A percentile compares a stretch with the other conserved stretches of the same genome.
phyloP scores from a whole-genome alignment of 2,113 vertebrate genomes.

The Tonatia bakeri region DNA sequence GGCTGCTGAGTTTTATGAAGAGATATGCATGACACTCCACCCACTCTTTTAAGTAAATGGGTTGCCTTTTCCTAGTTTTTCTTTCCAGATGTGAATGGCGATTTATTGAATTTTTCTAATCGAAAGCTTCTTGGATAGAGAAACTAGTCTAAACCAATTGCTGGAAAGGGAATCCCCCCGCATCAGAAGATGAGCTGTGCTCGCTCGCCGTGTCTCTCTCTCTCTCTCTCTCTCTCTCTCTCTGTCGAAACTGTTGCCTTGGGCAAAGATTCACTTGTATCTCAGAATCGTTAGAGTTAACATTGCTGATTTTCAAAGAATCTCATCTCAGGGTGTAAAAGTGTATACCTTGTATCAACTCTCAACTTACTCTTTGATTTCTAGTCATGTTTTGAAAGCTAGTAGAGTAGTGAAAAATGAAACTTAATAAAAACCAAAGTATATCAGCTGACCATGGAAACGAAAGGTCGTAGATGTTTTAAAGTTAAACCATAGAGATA shows the following conservation, averaged over 20 bases:
- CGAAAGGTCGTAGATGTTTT: slow-evolving; percentile 30
- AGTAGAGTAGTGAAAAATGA: slow-evolving; percentile 10
- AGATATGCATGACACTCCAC: background rate
- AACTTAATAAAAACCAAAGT: slow-evolving; percentile 17
- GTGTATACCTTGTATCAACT: background rate
- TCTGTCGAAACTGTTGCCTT: slow-evolving; percentile 80
- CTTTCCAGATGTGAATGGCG: slow-evolving; percentile 4
- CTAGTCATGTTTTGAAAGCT: slow-evolving; percentile 31
- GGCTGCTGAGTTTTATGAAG: slow-evolving; percentile 16
- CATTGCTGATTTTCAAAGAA: slow-evolving; percentile 42
- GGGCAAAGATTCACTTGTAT: slow-evolving; percentile 20
- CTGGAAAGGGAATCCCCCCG: background rate
- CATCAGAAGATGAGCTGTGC: slow-evolving; percentile 72
- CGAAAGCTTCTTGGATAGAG: background rate
- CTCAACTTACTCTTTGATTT: background rate
- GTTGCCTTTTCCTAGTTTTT: background rate
- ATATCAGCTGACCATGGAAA: background rate
- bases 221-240: background rate
- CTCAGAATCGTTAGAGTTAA: slow-evolving; percentile 23
- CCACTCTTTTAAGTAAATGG: background rate
- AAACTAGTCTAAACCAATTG: slow-evolving; percentile 36
- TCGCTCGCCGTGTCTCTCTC: slow-evolving; percentile 3
- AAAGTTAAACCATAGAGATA: slow-evolving; percentile 20
- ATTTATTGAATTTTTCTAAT: slow-evolving; percentile 50
- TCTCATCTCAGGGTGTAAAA: background rate